Percentiles rank a stretch among this genome's conserved stretches.
phyloP scores from a whole-genome alignment of 2,888 invertebrate genomes.

The Spicauda simplicius region DNA sequence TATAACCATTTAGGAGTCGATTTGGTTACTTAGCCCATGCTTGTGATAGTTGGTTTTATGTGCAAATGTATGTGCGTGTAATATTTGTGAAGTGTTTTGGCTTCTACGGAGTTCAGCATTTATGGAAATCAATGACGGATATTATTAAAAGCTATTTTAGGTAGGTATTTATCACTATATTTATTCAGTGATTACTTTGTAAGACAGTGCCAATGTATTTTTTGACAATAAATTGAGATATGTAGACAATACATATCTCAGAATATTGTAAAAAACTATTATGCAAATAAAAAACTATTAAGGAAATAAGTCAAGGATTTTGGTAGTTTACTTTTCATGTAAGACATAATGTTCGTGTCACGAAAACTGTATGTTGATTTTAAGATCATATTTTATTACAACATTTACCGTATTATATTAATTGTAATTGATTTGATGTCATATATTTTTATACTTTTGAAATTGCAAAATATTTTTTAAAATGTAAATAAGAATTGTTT shows the following conservation, averaged over 20 bases:
- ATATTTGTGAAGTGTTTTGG: slow-evolving; percentile 62
- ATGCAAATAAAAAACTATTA: neutral
- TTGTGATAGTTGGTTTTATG: slow-evolving; percentile 42
- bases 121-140: slow-evolving; percentile 24
- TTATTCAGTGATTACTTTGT: neutral
- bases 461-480: neutral
- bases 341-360: neutral
- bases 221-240: neutral
- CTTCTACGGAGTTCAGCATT: slow-evolving; percentile 48
- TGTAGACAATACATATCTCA: neutral
- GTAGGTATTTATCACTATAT: slow-evolving; percentile 11
- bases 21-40: neutral
- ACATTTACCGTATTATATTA: neutral
- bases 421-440: slow-evolving; percentile 49
- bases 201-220: slow-evolving; percentile 13
- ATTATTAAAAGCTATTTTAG: slow-evolving; percentile 19
- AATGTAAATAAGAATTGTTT: neutral
- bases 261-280: neutral
- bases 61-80: slow-evolving; percentile 47
- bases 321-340: neutral
- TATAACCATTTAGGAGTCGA: neutral
- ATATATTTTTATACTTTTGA: slow-evolving; percentile 54
- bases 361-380: neutral
- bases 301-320: neutral
- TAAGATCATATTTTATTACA: neutral